Evolutionary conservation across 2,113 vertebrate species (phyloP).

Genomic region (Ornithorhynchus anatinus): DNA sequence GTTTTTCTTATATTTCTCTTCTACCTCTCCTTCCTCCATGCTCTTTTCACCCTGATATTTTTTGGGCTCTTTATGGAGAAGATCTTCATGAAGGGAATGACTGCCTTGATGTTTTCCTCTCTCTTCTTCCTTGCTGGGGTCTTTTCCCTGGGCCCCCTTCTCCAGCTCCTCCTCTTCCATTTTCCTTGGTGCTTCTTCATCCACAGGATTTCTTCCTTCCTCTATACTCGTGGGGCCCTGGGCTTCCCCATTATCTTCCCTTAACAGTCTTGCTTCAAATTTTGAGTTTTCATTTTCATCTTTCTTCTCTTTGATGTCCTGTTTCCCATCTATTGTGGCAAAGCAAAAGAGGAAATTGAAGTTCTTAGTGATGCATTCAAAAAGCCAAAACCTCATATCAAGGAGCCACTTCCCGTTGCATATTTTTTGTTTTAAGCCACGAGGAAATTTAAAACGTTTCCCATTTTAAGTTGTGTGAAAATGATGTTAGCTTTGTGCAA

Average conservation of each 20-base stretch:
- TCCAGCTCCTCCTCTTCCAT: constrained; percentile 59
- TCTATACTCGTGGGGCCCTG: constrained; percentile 37
- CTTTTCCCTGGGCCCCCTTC: constrained; percentile 47
- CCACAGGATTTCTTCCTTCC: constrained; percentile 48
- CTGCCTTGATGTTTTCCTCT: constrained; percentile 5
- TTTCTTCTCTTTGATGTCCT: constrained; percentile 70
- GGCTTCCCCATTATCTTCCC: constrained; percentile 60
- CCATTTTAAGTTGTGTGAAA: background rate
- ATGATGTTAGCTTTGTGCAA: too few species aligned
- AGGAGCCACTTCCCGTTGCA: background rate
- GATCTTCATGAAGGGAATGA: background rate
- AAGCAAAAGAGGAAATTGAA: background rate
- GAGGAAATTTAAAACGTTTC: background rate
- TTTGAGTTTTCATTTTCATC: constrained; percentile 53
- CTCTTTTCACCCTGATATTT: constrained; percentile 15
- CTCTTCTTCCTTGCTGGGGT: constrained; percentile 49
- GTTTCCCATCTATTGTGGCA: constrained; percentile 73
- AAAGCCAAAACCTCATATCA: background rate
- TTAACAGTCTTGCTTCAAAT: constrained; percentile 59
- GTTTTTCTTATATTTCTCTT: constrained; percentile 9
- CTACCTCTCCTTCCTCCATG: constrained; percentile 22
- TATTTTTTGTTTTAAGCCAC: background rate
- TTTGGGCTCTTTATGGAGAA: constrained; percentile 32
- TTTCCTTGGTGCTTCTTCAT: constrained; percentile 56
- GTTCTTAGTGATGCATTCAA: background rate